Base-by-base conservation (phyloP, 1,140 invertebrate species). In the Hirudo medicinalis region DNA sequence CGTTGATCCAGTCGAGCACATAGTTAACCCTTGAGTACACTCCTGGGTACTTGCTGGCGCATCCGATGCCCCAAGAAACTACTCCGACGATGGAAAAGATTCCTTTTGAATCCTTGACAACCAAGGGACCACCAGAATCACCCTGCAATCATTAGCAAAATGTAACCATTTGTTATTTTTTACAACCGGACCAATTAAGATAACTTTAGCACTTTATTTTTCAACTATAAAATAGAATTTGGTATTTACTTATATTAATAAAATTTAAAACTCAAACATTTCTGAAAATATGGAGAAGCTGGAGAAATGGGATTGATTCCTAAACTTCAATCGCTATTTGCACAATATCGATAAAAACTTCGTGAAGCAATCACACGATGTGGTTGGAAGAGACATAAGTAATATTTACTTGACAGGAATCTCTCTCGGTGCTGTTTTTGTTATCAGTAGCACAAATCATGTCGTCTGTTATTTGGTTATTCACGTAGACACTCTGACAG, bases 1-100 rank as follows among this genome's bases (percentile, higher is more conserved):
- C 43, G 11, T 49, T 49, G 43, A 91, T 90, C 90, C 90, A 91
- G 11, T 87, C 85, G 76, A 89, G 79, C 80, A 89, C 89, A 79
- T 87, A 82, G n/a, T 87, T 86, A 53, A 90, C 86, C 75, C 88
- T 83, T 0, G 88, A 88, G 79, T 92, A 92, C 0, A 92, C 90
- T 25, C 91, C 91, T 0, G 91, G 91, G 83, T 90, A 91, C 79
- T 89, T 89, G 83, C 91, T 90, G 19, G 91, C 91, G 78, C 91
- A 94, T 54, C 90, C 91, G 76, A 92, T 91, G 40, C 92, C 92
- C 89, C 89, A 93, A 19, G 90, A 91, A 0, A 86, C 84, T 19
- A 87, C 79, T 9, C 86, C 87, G 74, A 86, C 79, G 68, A 86
- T 77, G 70, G 80, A 79, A 81, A 81, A 83, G 29, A 77, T 75